Base-by-base conservation (phyloP, 2,797 vertebrate genomes). In the Triplophysa yarkandensis region DNA sequence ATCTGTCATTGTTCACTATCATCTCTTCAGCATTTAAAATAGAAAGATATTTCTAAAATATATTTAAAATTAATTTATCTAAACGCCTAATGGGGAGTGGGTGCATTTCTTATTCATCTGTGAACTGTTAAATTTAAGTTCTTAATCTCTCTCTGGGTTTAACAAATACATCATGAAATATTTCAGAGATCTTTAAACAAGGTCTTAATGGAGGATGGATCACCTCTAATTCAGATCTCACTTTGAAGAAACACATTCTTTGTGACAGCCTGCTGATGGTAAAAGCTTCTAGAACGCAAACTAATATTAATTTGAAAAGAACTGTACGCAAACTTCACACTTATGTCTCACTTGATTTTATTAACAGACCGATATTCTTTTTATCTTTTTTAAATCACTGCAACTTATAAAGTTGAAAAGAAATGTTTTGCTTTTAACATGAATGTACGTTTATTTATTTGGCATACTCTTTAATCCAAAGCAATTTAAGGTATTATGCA, bases 131-230 rank as follows among this genome's bases (percentile, higher is more conserved):
- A 54, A n/a, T 67, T 52, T 25, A 34, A 39, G 5, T 19, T 36
- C 23, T 21, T 64, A 48, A 57, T 65, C 23, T 63, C 52, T 54
- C 25, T 41, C 27, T 66, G 48, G 43, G 25, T 60, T 58, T 70
- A 39, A 58, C 70, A 71, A 44, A 79, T 60, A 60, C 39, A 74
- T 65, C 67, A 74, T 65, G 30, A 69, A 70, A 74, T 69, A 60
- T 72, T 70, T 74, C 70, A 48, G 44, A 74, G 23, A 58, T 16
- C 32, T 34, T 32, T 41, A 50, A 58, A 55, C 60, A 64, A 64
- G 58, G 46, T 13, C 19, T 52, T 70, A 70, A 75, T 75, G 72
- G 77, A 57, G 55, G 77, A 66, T 43, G 50, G 77, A 43, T 70
- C 67, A 66, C 34, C 46, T 57, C 43, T 65, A 50, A 74, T 65